Base-by-base conservation (phyloP, 2,797 vertebrate species). In the Hozukius guyotensis region DNA sequence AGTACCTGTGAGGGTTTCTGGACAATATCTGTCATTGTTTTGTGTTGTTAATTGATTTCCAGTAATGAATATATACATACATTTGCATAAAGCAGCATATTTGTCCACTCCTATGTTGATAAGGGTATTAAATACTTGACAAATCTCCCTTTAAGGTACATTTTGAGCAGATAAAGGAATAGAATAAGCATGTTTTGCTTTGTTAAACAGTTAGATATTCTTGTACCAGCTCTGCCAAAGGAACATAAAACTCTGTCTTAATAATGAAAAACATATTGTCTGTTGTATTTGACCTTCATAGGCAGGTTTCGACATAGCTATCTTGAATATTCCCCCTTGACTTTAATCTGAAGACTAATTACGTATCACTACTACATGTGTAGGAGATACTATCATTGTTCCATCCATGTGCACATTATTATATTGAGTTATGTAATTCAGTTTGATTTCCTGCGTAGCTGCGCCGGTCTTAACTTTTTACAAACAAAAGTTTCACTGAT, bases 371-470 rank as follows among this genome's bases (percentile, higher is more conserved):
- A 0, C 78, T 57, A 0, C 36, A 11, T 10, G 36, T 72, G 69
- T n/a, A 13, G 68, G 16, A 86, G 88, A 90, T 72, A 2, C 5
- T 5, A 69, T 86, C 82, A 2, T 60, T 74, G 85, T 88, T 92
- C 89, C 87, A 70, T 71, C 38, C 61, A 32, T 59, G 65, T 27
- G 22, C 78, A 55, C 79, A 65, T 78, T 86, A 83, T 81, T 85
- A 70, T 72, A n/a, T 36, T 36, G 57, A 72, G 46, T 88, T 77
- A 82, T 83, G 87, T 89, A 85, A 90, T 63, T 69, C 49, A 9
- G 55, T 72, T 82, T 80, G 79, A 84, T 89, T 86, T 89, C 80
- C 75, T 86, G 72, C 2, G 55, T 38, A 56, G 38, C 1, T 70
- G 78, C 75, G 63, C 74, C 83, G 12, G 46, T 20, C 55, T 64